Evolutionary conservation across 2,113 vertebrate genomes (phyloP).

Genomic region (Pogona vitticeps): DNA sequence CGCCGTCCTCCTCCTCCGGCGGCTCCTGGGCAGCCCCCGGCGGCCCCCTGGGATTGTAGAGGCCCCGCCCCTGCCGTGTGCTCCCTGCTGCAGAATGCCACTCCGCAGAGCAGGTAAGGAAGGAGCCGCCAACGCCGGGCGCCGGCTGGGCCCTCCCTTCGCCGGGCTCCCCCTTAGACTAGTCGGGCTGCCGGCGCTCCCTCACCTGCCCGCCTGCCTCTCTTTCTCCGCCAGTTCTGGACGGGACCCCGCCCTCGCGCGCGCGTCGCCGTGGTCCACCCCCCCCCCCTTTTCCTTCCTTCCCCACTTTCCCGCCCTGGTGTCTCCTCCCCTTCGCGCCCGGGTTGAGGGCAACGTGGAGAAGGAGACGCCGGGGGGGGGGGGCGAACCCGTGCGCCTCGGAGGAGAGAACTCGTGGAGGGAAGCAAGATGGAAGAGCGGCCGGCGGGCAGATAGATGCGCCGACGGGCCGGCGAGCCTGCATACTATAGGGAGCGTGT

Average conservation of each 20-base stretch:
- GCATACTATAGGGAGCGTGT: too few relatives aligned
- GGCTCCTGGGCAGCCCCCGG: slow-evolving; percentile 1
- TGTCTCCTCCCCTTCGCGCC: neutral
- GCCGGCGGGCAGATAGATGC: neutral
- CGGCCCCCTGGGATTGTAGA: slow-evolving; percentile 63
- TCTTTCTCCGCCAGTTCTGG: neutral
- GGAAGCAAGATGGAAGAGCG: slow-evolving; percentile 12
- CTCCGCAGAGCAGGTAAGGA: slow-evolving; percentile 78
- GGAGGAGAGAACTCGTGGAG: neutral
- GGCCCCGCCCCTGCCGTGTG: slow-evolving; percentile 32
- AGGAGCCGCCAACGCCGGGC: neutral
- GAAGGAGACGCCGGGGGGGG: neutral
- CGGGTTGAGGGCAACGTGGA: neutral
- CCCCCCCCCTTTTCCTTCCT: neutral
- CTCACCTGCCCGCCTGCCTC: neutral
- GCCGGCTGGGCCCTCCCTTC: neutral
- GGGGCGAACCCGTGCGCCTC: too few relatives aligned
- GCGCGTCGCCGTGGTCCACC: too few relatives aligned
- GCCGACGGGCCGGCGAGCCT: neutral
- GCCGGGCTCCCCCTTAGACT: neutral
- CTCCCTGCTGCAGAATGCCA: slow-evolving; percentile 80
- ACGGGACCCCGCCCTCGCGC: slow-evolving; percentile 16
- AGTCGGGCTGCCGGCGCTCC: neutral
- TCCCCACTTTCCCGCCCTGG: neutral
- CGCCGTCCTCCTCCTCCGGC: neutral